These are phyloP conservation scores for Campoletis raptor DNA, from an alignment of 2,888 invertebrate species.

Conservation along the genomic window DNA sequence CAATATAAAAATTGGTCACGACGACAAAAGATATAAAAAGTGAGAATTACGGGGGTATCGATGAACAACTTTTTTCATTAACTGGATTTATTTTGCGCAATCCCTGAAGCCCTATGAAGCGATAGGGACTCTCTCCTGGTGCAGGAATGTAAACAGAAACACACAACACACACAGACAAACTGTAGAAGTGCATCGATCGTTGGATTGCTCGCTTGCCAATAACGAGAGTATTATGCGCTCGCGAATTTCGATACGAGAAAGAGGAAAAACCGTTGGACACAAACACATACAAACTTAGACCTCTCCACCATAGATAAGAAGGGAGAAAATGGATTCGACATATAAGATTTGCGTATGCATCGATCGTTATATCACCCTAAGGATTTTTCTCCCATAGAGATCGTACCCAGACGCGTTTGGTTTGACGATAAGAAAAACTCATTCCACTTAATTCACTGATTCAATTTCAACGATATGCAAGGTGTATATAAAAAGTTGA, in stretches of 20 bases:
- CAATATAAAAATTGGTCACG: neutral
- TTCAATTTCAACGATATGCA: slow-evolving; percentile 18
- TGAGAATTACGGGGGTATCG: neutral
- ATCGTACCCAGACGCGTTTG: neutral
- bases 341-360: slow-evolving; percentile 39
- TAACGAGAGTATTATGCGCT: slow-evolving; percentile 58
- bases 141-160: neutral
- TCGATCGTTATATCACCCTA: slow-evolving; percentile 23
- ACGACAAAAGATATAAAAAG: neutral
- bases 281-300: neutral
- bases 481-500: neutral
- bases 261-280: slow-evolving; percentile 30
- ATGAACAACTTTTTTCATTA: neutral
- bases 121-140: slow-evolving; percentile 24
- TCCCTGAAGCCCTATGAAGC: slow-evolving; percentile 21
- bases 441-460: slow-evolving; percentile 30
- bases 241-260: slow-evolving; percentile 47
- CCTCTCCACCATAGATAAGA: neutral
- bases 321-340: slow-evolving; percentile 19
- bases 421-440: slow-evolving; percentile 30
- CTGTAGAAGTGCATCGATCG: slow-evolving; percentile 24
- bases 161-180: neutral
- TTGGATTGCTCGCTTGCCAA: slow-evolving; percentile 46
- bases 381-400: slow-evolving; percentile 20
- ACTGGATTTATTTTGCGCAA: slow-evolving; percentile 28